phyloP scores from a whole-genome alignment of 2,113 vertebrate genomes.

The Nothobranchius kuhntae region DNA sequence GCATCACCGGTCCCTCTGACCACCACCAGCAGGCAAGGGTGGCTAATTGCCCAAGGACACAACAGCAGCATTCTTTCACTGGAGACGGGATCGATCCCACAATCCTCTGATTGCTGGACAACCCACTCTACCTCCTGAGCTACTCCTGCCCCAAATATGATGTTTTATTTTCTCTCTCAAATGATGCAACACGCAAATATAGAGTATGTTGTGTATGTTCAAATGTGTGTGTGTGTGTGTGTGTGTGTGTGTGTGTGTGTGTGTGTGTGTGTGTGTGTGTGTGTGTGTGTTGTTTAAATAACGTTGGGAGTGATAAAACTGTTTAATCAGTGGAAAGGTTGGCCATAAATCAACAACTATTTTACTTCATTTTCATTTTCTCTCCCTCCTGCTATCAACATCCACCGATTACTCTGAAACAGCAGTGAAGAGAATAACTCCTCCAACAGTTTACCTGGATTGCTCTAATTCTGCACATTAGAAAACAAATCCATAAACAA shows the following conservation, averaged over 20 bases:
- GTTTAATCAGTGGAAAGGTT: slow-evolving; percentile 23
- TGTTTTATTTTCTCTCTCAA: not conserved
- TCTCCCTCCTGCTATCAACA: slow-evolving; percentile 1
- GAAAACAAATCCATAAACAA: slow-evolving; percentile 22
- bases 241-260: too few relatives aligned
- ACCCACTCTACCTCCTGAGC: too few relatives aligned
- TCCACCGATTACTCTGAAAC: slow-evolving; percentile 15
- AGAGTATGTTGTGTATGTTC: too few relatives aligned
- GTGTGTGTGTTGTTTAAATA: slow-evolving; percentile 21
- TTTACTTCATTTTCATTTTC: slow-evolving; percentile 1
- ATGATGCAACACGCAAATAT: not conserved
- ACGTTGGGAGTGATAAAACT: slow-evolving; percentile 12
- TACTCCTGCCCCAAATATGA: too few relatives aligned
- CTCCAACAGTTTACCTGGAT: slow-evolving; percentile 7
- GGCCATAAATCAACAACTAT: slow-evolving; percentile 12
- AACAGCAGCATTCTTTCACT: too few relatives aligned
- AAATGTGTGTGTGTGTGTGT: too few relatives aligned
- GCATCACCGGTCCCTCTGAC: too few relatives aligned
- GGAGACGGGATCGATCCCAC: too few relatives aligned
- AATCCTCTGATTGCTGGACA: too few relatives aligned
- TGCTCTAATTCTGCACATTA: not conserved
- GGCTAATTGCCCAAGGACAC: too few relatives aligned
- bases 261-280: too few relatives aligned
- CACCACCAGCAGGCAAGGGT: too few relatives aligned
- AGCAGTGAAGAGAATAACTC: slow-evolving; percentile 16